Percentiles rank a stretch among this genome's conserved stretches.
These are phyloP conservation scores for Notothenia coriiceps DNA, from an alignment of 2,113 vertebrate genomes.

Conservation along the genomic window DNA sequence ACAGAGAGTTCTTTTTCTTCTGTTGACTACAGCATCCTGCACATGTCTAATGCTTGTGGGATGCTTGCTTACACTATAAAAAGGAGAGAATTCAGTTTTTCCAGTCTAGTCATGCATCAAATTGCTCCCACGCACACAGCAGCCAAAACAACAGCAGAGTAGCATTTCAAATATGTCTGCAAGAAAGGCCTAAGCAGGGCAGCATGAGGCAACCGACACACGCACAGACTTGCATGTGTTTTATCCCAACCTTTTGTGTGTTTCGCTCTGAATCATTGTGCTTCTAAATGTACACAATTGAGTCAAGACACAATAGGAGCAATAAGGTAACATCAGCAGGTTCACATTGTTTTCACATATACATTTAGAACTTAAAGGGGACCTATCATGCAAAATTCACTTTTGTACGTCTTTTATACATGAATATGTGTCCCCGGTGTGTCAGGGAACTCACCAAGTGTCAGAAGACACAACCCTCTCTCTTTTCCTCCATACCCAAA, in stretches of 20 bases:
- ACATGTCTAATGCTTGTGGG: background rate
- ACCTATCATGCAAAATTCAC: no score
- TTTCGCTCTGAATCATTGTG: constrained; percentile 7
- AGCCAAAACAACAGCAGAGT: constrained; percentile 68
- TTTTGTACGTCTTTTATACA: no score
- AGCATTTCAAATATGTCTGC: constrained; percentile 71
- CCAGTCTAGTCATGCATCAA: constrained; percentile 72
- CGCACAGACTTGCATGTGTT: constrained; percentile 46
- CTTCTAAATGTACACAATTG: background rate
- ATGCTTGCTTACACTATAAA: constrained; percentile 40
- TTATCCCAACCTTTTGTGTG: background rate
- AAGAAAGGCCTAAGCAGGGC: constrained; percentile 52
- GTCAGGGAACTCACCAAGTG: no score
- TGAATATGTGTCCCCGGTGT: no score
- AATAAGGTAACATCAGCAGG: background rate
- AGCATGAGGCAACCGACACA: constrained; percentile 40
- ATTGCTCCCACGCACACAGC: constrained; percentile 42
- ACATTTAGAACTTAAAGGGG: no score
- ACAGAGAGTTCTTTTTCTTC: background rate
- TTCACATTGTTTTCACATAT: background rate
- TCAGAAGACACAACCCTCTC: no score
- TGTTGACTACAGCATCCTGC: background rate
- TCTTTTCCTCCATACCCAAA: no score
- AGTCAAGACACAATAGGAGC: background rate
- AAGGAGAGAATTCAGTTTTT: constrained; percentile 45